Conservation (phyloP, 2,113 vertebrate genomes). For the Tetrax tetrax region DNA sequence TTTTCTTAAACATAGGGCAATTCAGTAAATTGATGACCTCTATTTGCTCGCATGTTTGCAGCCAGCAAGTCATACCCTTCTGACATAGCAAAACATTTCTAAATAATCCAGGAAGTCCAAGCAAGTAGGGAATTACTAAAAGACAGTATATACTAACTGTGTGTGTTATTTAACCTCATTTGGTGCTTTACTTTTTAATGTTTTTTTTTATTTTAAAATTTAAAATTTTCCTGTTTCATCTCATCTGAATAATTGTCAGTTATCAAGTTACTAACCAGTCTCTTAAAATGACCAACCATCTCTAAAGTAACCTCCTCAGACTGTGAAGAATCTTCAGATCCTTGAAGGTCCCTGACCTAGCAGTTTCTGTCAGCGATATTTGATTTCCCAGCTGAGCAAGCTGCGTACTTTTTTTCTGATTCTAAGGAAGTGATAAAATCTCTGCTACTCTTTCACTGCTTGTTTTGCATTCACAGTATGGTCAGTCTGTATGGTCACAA, state of each 20-base stretch:
- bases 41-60: background rate
- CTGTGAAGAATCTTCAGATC: background rate
- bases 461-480: background rate
- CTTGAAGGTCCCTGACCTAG: background rate
- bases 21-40: background rate
- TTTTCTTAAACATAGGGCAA: background rate
- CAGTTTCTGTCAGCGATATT: background rate
- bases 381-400: background rate
- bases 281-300: background rate
- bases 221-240: background rate
- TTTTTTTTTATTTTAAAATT: background rate
- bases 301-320: background rate
- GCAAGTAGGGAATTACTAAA: background rate
- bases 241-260: background rate
- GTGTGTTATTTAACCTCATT: background rate
- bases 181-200: background rate
- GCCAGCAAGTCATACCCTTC: background rate
- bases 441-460: background rate
- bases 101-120: background rate
- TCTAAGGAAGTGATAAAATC: background rate
- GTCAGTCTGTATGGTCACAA: background rate
- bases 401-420: background rate
- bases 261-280: background rate
- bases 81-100: background rate
- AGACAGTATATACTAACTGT: background rate